Conservation (phyloP, 2,113 vertebrate genomes). For the Cyphomyrus plagiostoma region DNA sequence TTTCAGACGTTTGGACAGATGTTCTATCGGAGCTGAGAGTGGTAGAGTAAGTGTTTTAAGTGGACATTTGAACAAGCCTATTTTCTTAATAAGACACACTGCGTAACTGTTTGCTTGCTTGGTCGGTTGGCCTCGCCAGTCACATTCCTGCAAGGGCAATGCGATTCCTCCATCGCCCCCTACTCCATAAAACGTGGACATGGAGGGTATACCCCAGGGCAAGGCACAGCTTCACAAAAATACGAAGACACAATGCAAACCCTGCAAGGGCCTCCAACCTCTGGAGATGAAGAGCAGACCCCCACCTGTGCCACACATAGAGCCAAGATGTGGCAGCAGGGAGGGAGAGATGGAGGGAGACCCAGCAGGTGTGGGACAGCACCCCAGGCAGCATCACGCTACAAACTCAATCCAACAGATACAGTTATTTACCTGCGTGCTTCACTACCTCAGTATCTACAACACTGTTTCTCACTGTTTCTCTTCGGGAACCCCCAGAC, state of each 20-base stretch:
- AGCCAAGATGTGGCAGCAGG: too few species aligned
- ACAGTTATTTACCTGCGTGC: neutral
- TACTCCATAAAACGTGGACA: neutral
- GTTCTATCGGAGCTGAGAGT: constrained; percentile 27
- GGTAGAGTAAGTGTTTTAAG: constrained; percentile 11
- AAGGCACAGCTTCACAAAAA: neutral
- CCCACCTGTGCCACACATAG: neutral
- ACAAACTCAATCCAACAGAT: neutral
- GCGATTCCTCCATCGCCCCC: neutral
- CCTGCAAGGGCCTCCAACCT: neutral
- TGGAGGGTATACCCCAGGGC: neutral
- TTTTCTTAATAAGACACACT: constrained; percentile 16
- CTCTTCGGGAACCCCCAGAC: neutral
- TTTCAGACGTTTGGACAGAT: constrained; percentile 44
- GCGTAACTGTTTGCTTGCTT: neutral
- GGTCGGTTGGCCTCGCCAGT: neutral
- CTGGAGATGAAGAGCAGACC: neutral
- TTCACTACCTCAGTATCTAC: neutral
- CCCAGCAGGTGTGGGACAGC: neutral
- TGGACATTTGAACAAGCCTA: neutral
- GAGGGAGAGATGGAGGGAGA: neutral
- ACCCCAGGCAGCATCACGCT: neutral
- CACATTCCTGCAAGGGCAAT: neutral
- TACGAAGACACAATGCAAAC: neutral
- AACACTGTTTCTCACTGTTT: neutral